Base-by-base conservation (phyloP, 2,888 invertebrate species). In the Tenthredo livida region DNA sequence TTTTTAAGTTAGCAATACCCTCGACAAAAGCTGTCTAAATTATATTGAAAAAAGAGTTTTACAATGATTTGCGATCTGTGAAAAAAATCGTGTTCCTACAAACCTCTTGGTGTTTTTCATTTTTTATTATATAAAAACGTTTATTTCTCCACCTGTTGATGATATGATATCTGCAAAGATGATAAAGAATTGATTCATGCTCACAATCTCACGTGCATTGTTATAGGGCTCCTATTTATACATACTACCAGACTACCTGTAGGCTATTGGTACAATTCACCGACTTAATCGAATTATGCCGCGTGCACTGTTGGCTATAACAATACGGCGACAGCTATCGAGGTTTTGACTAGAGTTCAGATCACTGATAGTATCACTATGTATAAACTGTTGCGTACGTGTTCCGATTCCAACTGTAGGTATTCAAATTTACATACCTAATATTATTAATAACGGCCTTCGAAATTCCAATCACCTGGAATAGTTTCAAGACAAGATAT, bases 361-460 rank as follows among this genome's bases (percentile, higher is more conserved):
- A 77, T 77, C 77, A 29, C 17, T 54, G 77, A 77, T 54, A 54
- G 2, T 25, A 17, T 67, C 17, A 15, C 12, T 73, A 10, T 43
- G 2, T 43, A n/a, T 73, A 43, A 73, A 43, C 40, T 73, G 43
- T 73, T 73, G 73, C 25, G 73, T 61, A 61, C 61, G 78, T 61
- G 78, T 80, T 21, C 78, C 40, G 58, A 61, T 80, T 80, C 37
- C 40, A 40, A 58, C 33, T 37, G 21, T 80, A 33, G 33, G 33
- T 33, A 33, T 77, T 77, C 37, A 25, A 80, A 80, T 80, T 61
- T 80, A 61, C 78, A n/a, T 80, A 61, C 80, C 61, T 80, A 61
- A 40, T 29, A 15, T 72, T 72, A 2, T 72, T 54, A n/a, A 9
- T 9, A 77, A 50, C 25, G 50, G 77, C 77, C 77, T 77, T 77